Conservation (phyloP, 2,113 vertebrate species). For the Seriola rivoliana region DNA sequence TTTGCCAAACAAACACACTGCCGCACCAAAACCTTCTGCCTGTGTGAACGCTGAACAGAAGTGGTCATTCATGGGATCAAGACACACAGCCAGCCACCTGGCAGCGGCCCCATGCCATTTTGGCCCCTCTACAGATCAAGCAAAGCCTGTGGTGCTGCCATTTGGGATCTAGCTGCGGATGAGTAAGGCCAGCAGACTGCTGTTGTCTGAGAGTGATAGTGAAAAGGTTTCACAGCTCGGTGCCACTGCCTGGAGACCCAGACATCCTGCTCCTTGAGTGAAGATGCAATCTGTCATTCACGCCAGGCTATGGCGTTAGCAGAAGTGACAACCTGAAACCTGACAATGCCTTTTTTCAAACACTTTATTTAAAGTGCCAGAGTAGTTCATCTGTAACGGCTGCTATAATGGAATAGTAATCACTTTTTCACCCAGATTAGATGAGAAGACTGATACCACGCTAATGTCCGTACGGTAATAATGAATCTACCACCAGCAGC, state of each 20-base stretch:
- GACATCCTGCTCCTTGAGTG: background rate
- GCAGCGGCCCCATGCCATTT: constrained; percentile 19
- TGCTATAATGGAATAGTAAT: background rate
- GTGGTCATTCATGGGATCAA: constrained; percentile 3
- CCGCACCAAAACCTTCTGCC: constrained; percentile 1
- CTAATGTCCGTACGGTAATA: background rate
- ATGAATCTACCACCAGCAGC: background rate
- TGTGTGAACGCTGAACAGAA: constrained; percentile 1
- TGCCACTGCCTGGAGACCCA: constrained; percentile 1
- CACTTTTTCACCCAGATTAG: background rate
- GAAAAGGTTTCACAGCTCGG: constrained; percentile 48
- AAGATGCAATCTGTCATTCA: constrained; percentile 18
- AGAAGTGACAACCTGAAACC: background rate
- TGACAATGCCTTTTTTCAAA: constrained; percentile 12
- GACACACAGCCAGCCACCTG: constrained; percentile 20
- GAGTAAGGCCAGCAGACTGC: constrained; percentile 43
- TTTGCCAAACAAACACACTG: background rate
- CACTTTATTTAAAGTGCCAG: background rate
- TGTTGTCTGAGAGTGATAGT: constrained; percentile 44
- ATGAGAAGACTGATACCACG: background rate
- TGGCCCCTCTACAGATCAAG: constrained; percentile 4
- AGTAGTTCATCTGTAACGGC: background rate
- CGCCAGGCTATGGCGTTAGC: background rate
- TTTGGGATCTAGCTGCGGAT: constrained; percentile 28
- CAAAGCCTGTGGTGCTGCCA: constrained; percentile 24